These are phyloP conservation scores for Phalacrocorax aristotelis DNA, from an alignment of 2,113 vertebrate species.

Conservation along the genomic window DNA sequence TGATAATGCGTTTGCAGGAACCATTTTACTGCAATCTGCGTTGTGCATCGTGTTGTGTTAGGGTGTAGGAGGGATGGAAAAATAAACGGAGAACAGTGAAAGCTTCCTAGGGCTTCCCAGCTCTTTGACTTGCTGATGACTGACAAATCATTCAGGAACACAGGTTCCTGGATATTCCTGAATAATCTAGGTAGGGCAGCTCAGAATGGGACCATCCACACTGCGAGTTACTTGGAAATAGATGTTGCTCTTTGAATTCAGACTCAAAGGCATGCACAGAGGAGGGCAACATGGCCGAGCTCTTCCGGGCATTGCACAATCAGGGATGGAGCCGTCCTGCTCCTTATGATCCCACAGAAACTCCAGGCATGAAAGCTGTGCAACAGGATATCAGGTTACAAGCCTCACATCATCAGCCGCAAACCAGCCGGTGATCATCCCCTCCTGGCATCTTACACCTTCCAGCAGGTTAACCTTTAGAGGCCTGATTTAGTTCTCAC, in stretches of 20 bases:
- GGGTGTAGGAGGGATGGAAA: background rate
- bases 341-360: background rate
- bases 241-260: background rate
- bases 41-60: background rate
- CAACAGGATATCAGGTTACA: background rate
- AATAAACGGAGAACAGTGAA: background rate
- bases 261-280: background rate
- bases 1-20: background rate
- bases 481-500: background rate
- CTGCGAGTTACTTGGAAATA: background rate
- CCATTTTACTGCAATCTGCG: background rate
- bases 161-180: background rate
- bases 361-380: background rate
- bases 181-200: background rate
- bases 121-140: background rate
- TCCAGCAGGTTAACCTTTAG: background rate
- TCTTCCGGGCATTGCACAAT: background rate
- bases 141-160: background rate
- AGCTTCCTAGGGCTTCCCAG: background rate
- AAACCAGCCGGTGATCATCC: background rate
- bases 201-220: background rate
- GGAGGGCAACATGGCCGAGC: fast-evolving
- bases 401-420: background rate
- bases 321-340: background rate
- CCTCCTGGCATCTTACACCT: background rate